phyloP scores from a whole-genome alignment of 2,113 vertebrate genomes.

The Cichladusa arquata region DNA sequence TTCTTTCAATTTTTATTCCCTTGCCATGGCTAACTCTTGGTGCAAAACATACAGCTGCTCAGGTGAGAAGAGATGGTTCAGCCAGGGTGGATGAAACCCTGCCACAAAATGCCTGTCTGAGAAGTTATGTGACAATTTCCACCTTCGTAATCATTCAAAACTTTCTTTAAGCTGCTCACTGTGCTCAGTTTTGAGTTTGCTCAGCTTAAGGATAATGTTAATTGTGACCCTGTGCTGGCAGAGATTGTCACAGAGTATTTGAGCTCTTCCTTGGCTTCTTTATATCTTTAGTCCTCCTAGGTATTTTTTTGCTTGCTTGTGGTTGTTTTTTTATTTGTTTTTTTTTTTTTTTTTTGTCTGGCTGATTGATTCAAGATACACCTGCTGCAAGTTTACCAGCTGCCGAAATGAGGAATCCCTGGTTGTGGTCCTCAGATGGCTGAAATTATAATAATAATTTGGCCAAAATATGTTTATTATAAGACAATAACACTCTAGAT shows the following conservation, averaged over 20 bases:
- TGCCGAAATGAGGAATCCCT: background rate
- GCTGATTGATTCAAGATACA: background rate
- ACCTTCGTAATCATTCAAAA: background rate
- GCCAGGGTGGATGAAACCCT: fast-evolving
- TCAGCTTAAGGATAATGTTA: background rate
- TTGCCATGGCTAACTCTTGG: background rate
- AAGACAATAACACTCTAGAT: background rate
- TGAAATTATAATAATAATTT: background rate
- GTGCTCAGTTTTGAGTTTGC: background rate
- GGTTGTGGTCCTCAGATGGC: background rate
- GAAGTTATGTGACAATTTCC: background rate
- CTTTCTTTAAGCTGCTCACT: background rate
- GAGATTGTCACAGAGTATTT: background rate
- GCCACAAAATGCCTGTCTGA: background rate
- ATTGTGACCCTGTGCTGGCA: background rate
- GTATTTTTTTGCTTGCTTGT: background rate
- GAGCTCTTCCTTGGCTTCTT: background rate
- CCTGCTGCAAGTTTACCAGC: background rate
- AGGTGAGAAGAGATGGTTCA: background rate
- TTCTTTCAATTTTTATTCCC: background rate
- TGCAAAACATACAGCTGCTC: background rate
- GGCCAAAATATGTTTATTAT: background rate
- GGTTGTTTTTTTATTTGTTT: background rate
- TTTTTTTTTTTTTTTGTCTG: background rate
- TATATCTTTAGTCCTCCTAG: background rate